Evolutionary conservation across 2,797 vertebrate genomes (phyloP).

Genomic region (Myotis vivesi): DNA sequence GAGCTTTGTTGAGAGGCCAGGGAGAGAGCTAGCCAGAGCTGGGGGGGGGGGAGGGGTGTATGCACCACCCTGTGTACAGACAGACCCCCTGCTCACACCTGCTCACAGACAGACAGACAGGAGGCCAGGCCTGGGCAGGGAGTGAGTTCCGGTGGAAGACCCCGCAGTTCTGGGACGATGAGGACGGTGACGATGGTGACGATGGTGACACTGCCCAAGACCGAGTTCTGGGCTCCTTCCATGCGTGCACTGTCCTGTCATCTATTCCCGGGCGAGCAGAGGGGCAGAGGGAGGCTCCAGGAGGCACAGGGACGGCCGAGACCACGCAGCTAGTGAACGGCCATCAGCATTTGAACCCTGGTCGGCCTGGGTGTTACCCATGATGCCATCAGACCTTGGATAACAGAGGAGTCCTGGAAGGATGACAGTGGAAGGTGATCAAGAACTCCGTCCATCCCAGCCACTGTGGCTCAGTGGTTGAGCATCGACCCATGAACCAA

Average conservation of each 20-base stretch:
- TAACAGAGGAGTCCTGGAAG: neutral
- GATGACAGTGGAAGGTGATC: too few species aligned
- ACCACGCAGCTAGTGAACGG: neutral
- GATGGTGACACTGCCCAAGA: fast-evolving
- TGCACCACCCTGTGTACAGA: too few species aligned
- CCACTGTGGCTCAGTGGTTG: too few species aligned
- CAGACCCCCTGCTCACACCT: neutral
- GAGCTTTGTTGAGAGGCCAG: neutral
- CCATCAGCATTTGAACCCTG: neutral
- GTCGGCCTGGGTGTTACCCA: neutral
- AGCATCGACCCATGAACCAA: too few species aligned
- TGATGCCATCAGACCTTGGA: neutral
- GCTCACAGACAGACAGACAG: neutral
- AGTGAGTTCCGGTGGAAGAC: neutral
- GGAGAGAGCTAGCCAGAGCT: fast-evolving
- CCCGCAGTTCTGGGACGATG: neutral
- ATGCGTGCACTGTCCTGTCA: fast-evolving
- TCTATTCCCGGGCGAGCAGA: neutral
- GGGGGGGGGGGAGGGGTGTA: fast-evolving
- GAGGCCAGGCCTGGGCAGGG: neutral
- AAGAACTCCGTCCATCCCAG: neutral
- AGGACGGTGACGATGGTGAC: neutral
- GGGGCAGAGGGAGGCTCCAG: neutral
- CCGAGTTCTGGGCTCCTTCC: too few species aligned
- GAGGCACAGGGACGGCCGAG: neutral